Evolutionary conservation across 2,888 invertebrate genomes (phyloP), one percentile per base, ranked within the genome.

Genomic region (Argyra leucocephala): DNA sequence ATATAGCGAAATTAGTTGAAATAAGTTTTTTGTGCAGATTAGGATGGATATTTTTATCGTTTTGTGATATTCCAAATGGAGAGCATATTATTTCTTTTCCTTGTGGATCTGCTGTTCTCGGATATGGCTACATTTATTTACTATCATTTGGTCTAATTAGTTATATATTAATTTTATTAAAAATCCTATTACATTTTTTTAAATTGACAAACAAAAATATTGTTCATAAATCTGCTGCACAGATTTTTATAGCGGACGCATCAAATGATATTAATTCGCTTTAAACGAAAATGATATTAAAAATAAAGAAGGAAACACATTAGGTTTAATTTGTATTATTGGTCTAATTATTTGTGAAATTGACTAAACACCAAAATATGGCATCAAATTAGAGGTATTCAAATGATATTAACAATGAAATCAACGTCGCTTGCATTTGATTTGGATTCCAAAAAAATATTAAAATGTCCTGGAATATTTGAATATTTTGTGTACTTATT

Each of bases 381-480:
- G 91, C 86, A 89, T 73, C 87, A 88, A 76, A 85, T 92, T 67
- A 84, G 93, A 71, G 94, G 96, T 26, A 85, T 93, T 24, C 88
- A 93, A 75, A 97, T 97, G 94, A 86, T 96, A 69, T 85, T 89
- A 68, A 86, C 90, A 22, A 96, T 97, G 96, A 96, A 96, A 82
- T 82, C 88, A 10, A 86, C 91, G 63, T 91, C 92, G 10, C 73
- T 92, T 61, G 85, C 85, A 0, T 86, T 85, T 73, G 88, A 89
- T 71, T 72, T 85, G 6, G 83, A 84, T 63, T 76, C 73, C 63
- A 69, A 67, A 10, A 74, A 76, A 64, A 80, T 83, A 66, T 83
- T 81, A 68, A 74, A 74, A 57, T 78, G 83, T 72, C 82, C 86
- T 26, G 82, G 83, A 68, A 80, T 86, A 68, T 77, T 85, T 63